These are phyloP conservation scores for Gadus chalcogrammus DNA, from an alignment of 2,113 vertebrate genomes.

Conservation along the genomic window DNA sequence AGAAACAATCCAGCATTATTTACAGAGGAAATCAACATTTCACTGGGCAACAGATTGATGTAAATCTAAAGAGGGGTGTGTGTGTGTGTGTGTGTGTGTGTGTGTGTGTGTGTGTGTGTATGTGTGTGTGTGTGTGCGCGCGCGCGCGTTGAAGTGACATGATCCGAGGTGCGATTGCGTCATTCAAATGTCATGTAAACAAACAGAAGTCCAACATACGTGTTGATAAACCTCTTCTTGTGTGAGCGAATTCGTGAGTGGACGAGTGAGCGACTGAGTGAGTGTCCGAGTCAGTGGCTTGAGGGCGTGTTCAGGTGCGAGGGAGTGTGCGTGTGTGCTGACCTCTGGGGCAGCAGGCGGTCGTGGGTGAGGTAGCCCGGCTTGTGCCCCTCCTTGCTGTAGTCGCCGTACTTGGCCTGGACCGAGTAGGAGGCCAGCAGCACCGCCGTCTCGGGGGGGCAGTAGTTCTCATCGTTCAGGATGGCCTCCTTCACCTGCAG, in stretches of 20 bases:
- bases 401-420: slow-evolving; percentile 94
- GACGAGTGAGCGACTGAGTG: too few relatives aligned
- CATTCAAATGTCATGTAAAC: too few relatives aligned
- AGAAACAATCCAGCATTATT: slow-evolving; percentile 14
- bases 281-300: too few relatives aligned
- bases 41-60: not conserved
- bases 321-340: not conserved
- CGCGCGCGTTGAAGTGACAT: too few relatives aligned
- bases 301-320: not conserved
- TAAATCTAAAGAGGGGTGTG: not conserved
- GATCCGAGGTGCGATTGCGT: not conserved
- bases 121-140: not conserved
- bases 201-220: too few relatives aligned
- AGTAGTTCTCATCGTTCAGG: slow-evolving; percentile 97
- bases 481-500: slow-evolving; percentile 95
- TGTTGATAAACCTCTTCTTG: too few relatives aligned
- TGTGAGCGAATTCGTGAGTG: too few relatives aligned
- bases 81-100: not conserved
- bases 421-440: slow-evolving; percentile 93
- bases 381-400: slow-evolving; percentile 88
- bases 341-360: slow-evolving; percentile 89
- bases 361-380: slow-evolving; percentile 91
- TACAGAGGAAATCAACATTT: slow-evolving; percentile 37
- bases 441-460: slow-evolving; percentile 97
- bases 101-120: too few relatives aligned